A percentile compares a stretch with the other conserved stretches of the same genome.
phyloP scores from a whole-genome alignment of 2,888 invertebrate species.

The Hirtodrosophila trivittata region DNA sequence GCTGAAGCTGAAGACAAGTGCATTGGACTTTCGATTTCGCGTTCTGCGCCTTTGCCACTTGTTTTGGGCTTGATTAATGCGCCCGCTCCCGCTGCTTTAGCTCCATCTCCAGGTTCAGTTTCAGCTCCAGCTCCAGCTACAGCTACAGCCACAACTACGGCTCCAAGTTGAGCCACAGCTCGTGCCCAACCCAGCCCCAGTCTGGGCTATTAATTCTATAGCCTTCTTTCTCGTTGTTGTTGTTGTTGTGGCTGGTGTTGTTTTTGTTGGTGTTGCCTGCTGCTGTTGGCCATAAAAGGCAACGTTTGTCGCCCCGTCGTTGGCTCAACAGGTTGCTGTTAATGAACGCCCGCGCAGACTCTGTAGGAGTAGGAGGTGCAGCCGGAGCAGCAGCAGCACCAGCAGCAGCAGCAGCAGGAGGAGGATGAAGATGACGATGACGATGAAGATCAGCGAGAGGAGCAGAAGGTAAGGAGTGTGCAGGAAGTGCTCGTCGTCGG shows the following conservation, averaged over 20 bases:
- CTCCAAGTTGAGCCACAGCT: slow-evolving; percentile 38
- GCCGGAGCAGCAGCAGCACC: slow-evolving; percentile 1
- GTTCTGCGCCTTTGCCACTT: slow-evolving; percentile 60
- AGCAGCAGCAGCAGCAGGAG: not conserved
- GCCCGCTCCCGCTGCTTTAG: slow-evolving; percentile 53
- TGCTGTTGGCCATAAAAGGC: slow-evolving; percentile 67
- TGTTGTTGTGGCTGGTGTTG: slow-evolving; percentile 20
- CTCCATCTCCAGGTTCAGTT: slow-evolving; percentile 16
- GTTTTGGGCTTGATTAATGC: slow-evolving; percentile 72
- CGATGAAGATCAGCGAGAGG: too few species aligned
- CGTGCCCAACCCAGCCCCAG: slow-evolving; percentile 59
- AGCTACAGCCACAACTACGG: not conserved
- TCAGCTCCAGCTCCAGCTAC: slow-evolving; percentile 3
- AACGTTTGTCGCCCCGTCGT: slow-evolving; percentile 71
- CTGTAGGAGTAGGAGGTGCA: slow-evolving; percentile 1
- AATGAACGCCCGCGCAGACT: slow-evolving; percentile 72
- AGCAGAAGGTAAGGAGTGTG: not conserved
- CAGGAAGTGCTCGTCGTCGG: slow-evolving; percentile 54
- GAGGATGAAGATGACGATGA: not conserved
- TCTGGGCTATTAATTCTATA: slow-evolving; percentile 71
- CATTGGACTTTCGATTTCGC: slow-evolving; percentile 74
- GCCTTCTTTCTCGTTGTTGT: slow-evolving; percentile 22
- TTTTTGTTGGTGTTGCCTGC: slow-evolving; percentile 24
- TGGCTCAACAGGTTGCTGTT: slow-evolving; percentile 77
- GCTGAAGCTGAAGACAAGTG: slow-evolving; percentile 58